Base-by-base conservation (phyloP, 1,140 invertebrate genomes). In the Drosophila eugracilis region DNA sequence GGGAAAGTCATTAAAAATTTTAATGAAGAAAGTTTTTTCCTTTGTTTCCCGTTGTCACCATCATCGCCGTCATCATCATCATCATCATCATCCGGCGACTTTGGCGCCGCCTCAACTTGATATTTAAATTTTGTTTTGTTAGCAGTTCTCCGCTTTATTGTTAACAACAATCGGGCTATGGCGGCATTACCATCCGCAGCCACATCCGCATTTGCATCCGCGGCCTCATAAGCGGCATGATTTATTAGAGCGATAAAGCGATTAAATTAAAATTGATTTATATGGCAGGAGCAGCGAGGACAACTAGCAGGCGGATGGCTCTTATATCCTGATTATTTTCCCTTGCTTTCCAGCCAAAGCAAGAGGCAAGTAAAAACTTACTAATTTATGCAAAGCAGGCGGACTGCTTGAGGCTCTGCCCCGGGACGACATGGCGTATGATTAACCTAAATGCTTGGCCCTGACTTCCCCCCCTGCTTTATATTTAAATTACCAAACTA, bases 181-280 rank as follows among this genome's bases (percentile, higher is more conserved):
- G n/a, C n/a, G n/a, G n/a, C n/a, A n/a, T n/a, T n/a, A n/a, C n/a
- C n/a, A n/a, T n/a, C n/a, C n/a, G n/a, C n/a, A n/a, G n/a, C 28
- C 28, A 12, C 30, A 57, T 14, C 71, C 45, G 55, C 60, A 45
- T 37, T 15, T 19, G 62, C 62, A 55, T 50, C 34, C 41, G 17
- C 47, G 5, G 17, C 28, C 54, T 58, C 54, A 52, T 34, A 53
- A 52, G 22, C 50, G 47, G 36, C 24, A 86, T 86, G 83, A 86
- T 86, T 86, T 86, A 86, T 88, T 86, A 75, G 70, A 78, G 73
- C 78, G 78, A 86, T 88, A 86, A 86, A 86, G 85, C 88, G 83
- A 86, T 86, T 86, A 86, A 86, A 88, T 86, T 86, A 75, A 88
- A 86, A 86, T 86, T 88, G 83, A 86, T 86, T 86, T 83, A 88